Conservation (phyloP, 2,888 invertebrate genomes). For the Cerastis leucographa region DNA sequence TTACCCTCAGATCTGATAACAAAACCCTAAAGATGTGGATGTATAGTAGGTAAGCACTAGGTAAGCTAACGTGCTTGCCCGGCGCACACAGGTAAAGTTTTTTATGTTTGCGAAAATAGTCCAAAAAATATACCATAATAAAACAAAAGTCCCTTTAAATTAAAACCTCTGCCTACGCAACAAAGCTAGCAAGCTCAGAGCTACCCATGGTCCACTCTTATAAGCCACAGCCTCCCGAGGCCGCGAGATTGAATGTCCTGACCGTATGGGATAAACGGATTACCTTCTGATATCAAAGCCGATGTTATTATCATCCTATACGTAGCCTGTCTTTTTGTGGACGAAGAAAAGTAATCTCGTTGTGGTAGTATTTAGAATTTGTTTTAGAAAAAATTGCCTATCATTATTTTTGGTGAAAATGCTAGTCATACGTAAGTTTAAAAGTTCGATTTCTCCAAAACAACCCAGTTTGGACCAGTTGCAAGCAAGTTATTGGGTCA, state of each 20-base stretch:
- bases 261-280: conserved; percentile 46
- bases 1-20: not conserved
- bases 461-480: too few species aligned
- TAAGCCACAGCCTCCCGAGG: conserved; percentile 54
- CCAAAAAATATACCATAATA: not conserved
- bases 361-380: not conserved
- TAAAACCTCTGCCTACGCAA: conserved; percentile 15
- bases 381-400: not conserved
- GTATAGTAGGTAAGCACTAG: not conserved
- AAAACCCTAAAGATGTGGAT: not conserved
- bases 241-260: conserved; percentile 50
- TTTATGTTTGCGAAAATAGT: not conserved
- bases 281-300: conserved; percentile 42
- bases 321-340: not conserved
- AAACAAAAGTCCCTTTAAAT: not conserved
- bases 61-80: not conserved
- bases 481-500: too few species aligned
- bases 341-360: conserved; percentile 25
- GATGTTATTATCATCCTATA: conserved; percentile 36
- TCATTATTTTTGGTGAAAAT: too few species aligned
- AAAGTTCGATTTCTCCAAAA: too few species aligned
- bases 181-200: conserved; percentile 28
- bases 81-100: not conserved
- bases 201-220: conserved; percentile 32
- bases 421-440: too few species aligned